Base-by-base conservation (phyloP, 2,113 vertebrate species). In the Peromyscus californicus region DNA sequence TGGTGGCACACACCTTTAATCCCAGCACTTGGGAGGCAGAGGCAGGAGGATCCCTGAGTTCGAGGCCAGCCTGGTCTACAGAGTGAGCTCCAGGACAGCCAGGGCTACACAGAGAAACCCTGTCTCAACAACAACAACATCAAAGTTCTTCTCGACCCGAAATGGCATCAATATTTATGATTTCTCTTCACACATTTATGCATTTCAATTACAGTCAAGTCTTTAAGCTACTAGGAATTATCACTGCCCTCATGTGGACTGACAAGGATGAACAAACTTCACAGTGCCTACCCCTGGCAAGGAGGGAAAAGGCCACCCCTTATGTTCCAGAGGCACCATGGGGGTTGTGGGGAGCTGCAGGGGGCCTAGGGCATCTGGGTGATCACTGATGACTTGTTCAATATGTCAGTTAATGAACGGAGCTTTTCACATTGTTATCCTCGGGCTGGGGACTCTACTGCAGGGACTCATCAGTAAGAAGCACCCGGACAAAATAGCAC, bases 111-210 rank as follows among this genome's bases (percentile, higher is more conserved):
- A 80, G 48, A 3, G 31, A 54, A 16, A 54, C 17, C 8, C 31
- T 80, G 48, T 57, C 78, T 80, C 48, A 31, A 36, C 11, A 54
- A 54, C 54, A 54, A 54, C 78, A 79, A 54, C 31, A n/a, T 54
- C 31, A n/a, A 57, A n/a, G 33, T 54, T 36, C 79, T 57, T 57
- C 10, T 57, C 12, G 51, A 24, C 26, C 61, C 17, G 61, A 8
- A 74, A 83, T 92, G 17, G 33, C 16, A 87, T 93, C 79, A 83
- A 54, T 82, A 90, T 78, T 92, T 87, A 48, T 63, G 70, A 79
- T n/a, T 90, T 82, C 69, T 84, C 29, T 65, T 45, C 19, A n/a
- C n/a, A 72, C 29, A 51, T 84, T 75, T 89, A 74, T 83, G 54
- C 42, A 70, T 90, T 89, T 78, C 65, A 72, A 65, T 86, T 63